Conservation (phyloP, 2,113 vertebrate genomes). For the Naja naja region DNA sequence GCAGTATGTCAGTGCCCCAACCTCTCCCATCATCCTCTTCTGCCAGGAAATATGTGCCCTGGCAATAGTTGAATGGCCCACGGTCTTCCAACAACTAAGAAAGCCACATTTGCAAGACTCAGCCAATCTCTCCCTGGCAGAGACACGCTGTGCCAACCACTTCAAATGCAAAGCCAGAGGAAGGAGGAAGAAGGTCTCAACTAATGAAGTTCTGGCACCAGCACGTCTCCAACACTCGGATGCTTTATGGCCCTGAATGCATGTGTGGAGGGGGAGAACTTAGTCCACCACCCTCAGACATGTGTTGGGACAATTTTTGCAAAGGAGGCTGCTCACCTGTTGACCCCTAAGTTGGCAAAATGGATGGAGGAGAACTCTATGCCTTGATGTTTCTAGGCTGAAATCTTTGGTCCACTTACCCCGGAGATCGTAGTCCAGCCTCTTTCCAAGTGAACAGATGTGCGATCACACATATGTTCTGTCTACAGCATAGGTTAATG, state of each 20-base stretch:
- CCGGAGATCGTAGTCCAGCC: background rate
- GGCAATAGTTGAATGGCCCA: background rate
- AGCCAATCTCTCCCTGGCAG: slow-evolving; percentile 48
- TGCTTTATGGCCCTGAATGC: slow-evolving; percentile 2
- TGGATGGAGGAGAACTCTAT: background rate
- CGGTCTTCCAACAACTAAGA: background rate
- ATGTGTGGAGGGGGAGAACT: background rate
- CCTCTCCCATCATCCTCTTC: background rate
- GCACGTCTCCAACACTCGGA: slow-evolving; percentile 34
- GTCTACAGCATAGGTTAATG: background rate
- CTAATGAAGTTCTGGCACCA: slow-evolving; percentile 59
- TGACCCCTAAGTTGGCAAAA: slow-evolving; percentile 18
- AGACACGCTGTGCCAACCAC: slow-evolving; percentile 51
- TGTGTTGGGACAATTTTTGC: background rate
- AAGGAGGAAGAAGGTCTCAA: slow-evolving; percentile 46
- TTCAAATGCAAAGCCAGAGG: slow-evolving; percentile 60
- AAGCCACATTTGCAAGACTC: background rate
- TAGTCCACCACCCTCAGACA: slow-evolving; percentile 9
- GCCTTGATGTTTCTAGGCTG: background rate
- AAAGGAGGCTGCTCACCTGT: background rate
- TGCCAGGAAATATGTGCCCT: background rate
- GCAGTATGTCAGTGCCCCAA: background rate
- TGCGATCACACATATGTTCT: background rate
- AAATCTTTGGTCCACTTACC: background rate
- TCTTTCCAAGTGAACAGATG: background rate